phyloP scores from a whole-genome alignment of 2,888 invertebrate genomes.

The Andrena dorsata region DNA sequence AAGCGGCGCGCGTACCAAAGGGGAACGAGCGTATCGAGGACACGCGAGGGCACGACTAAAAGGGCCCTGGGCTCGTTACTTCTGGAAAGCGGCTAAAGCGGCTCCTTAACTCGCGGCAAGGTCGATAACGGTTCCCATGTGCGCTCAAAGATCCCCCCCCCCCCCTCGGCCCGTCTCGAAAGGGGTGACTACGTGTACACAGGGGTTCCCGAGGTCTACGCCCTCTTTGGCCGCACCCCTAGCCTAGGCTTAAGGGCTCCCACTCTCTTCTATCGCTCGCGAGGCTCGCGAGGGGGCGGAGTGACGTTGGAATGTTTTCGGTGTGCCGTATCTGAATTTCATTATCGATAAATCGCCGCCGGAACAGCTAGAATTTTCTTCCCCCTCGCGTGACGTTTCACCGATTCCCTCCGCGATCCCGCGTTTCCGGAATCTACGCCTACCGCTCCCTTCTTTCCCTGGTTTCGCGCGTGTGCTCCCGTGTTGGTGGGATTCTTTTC shows the following conservation, averaged over 20 bases:
- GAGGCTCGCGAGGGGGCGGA: slow-evolving; percentile 37
- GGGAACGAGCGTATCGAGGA: slow-evolving; percentile 43
- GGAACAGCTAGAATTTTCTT: slow-evolving; percentile 40
- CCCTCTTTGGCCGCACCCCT: slow-evolving; percentile 73
- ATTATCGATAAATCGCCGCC: slow-evolving; percentile 55
- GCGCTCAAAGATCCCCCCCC: slow-evolving; percentile 61
- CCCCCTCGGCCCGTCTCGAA: slow-evolving; percentile 58
- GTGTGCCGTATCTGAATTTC: slow-evolving; percentile 50
- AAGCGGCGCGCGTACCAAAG: slow-evolving; percentile 22
- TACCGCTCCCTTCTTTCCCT: neutral
- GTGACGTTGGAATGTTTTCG: slow-evolving; percentile 56
- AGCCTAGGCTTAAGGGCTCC: slow-evolving; percentile 51
- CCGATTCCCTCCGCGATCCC: neutral
- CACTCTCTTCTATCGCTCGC: neutral
- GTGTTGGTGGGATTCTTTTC: neutral
- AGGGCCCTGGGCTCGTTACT: slow-evolving; percentile 57
- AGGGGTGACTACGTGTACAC: slow-evolving; percentile 65
- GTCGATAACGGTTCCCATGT: slow-evolving; percentile 71
- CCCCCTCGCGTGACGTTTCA: slow-evolving; percentile 37
- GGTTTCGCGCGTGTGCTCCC: neutral
- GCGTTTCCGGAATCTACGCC: slow-evolving; percentile 4
- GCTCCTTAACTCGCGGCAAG: slow-evolving; percentile 64
- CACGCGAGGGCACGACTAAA: slow-evolving; percentile 70
- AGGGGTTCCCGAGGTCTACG: slow-evolving; percentile 71
- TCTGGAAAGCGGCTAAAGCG: slow-evolving; percentile 59